Evolutionary conservation across 1,140 invertebrate genomes (phyloP).

Genomic region (Magallana angulata): DNA sequence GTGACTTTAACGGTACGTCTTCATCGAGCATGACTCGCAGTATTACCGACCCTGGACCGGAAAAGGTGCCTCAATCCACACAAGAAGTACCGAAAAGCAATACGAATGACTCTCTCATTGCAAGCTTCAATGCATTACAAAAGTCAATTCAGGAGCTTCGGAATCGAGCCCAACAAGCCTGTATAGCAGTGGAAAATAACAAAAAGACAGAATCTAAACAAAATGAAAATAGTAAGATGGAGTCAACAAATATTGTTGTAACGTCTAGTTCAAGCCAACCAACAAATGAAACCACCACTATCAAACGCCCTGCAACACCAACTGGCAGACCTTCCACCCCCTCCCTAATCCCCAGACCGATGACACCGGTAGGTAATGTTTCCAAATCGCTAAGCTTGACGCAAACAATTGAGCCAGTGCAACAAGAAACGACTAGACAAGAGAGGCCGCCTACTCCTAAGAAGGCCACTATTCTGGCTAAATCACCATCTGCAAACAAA

Average conservation of each 20-base stretch:
- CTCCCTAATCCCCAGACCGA: constrained; percentile 46
- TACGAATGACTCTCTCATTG: constrained; percentile 37
- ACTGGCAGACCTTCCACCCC: constrained; percentile 53
- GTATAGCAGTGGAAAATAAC: constrained; percentile 34
- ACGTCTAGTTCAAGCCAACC: not conserved
- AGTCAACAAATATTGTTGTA: not conserved
- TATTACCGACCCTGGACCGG: constrained; percentile 23
- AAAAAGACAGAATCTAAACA: constrained; percentile 10
- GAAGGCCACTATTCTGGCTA: constrained; percentile 62
- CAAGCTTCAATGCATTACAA: constrained; percentile 44
- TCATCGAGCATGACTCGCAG: constrained; percentile 39
- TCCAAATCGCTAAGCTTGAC: constrained; percentile 3
- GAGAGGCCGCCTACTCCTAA: constrained; percentile 61
- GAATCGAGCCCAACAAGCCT: constrained; percentile 40
- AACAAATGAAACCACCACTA: not conserved
- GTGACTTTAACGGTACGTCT: not conserved
- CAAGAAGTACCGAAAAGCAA: not conserved
- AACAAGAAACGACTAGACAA: not conserved
- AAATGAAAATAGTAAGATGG: not conserved
- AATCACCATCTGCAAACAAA: constrained; percentile 49
- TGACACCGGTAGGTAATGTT: constrained; percentile 46
- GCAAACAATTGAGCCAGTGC: constrained; percentile 7
- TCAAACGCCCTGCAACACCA: constrained; percentile 26
- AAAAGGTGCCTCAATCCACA: not conserved
- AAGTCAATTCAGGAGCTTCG: constrained; percentile 37